phyloP scores from a whole-genome alignment of 2,113 vertebrate genomes.

The Ophiodon elongatus region DNA sequence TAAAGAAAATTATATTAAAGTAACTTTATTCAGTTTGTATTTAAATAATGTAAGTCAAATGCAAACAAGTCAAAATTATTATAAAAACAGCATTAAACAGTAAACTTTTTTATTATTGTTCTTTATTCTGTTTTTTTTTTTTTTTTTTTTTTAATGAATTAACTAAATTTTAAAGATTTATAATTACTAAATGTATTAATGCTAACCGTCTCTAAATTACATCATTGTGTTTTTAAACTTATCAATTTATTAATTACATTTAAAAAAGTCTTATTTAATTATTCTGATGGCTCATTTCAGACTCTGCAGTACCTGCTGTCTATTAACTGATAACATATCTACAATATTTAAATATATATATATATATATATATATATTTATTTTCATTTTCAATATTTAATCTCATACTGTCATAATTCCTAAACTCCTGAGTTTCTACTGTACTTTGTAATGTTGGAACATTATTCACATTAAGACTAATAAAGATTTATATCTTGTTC shows the following conservation, averaged over 20 bases:
- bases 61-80: too few relatives aligned
- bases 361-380: too few relatives aligned
- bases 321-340: conserved; percentile 11
- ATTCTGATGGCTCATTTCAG: neutral
- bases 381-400: too few relatives aligned
- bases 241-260: neutral
- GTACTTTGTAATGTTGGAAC: neutral
- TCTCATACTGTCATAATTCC: neutral
- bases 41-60: too few relatives aligned
- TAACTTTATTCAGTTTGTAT: too few relatives aligned
- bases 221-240: neutral
- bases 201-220: neutral
- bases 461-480: conserved; percentile 14
- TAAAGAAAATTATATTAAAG: too few relatives aligned
- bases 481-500: conserved; percentile 3
- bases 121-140: neutral
- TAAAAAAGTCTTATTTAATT: neutral
- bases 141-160: too few relatives aligned
- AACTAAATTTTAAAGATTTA: too few relatives aligned
- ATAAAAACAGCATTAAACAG: too few relatives aligned
- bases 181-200: too few relatives aligned
- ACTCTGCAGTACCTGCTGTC: neutral
- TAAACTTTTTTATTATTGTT: too few relatives aligned
- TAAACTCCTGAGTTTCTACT: neutral
- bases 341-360: neutral